Base-by-base conservation (phyloP, 2,113 vertebrate genomes). In the Upupa epops region DNA sequence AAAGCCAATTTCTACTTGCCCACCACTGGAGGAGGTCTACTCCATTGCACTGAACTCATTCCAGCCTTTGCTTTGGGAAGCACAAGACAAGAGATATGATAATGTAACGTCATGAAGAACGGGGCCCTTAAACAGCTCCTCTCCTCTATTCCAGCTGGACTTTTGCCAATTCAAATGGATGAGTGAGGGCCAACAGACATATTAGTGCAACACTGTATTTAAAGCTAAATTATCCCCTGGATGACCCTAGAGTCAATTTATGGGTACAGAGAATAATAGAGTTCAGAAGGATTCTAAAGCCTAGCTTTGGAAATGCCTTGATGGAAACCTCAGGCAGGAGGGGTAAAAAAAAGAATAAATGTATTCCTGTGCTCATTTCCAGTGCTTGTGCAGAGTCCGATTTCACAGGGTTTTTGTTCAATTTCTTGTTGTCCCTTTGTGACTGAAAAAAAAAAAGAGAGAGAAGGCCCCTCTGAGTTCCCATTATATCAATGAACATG, bases 191-290 rank as follows among this genome's bases (percentile, higher is more conserved):
- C 90, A 94, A 71, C 92, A 96, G 94, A 94, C 49, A 72, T 95
- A 85, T 91, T 91, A 95, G 69, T 69, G 65, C 76, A 94, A 80
- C 40, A 61, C 60, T 66, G 60, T 92, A 54, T 83, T 92, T 95
- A 95, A 88, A 89, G 69, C 65, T 89, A 64, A 91, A 84, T 88
- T 95, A 95, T 91, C 83, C 90, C 83, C 93, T 88, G 81, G 87
- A 80, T 89, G 92, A 92, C 94, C 92, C 92, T 83, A 26, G 58
- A 91, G 93, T 94, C 90, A 95, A 90, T 92, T 94, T 94, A 90
- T 77, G 86, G 89, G 75, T 93, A 70, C 70, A 92, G 73, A 91
- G 56, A 71, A 72, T 93, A 80, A 89, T 65, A 65, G 76, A 90
- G 72, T 93, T 86, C 72, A 94, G 80, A 80, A 81, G 74, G 52